Conservation (phyloP, 2,113 vertebrate genomes). For the Cololabis saira region DNA sequence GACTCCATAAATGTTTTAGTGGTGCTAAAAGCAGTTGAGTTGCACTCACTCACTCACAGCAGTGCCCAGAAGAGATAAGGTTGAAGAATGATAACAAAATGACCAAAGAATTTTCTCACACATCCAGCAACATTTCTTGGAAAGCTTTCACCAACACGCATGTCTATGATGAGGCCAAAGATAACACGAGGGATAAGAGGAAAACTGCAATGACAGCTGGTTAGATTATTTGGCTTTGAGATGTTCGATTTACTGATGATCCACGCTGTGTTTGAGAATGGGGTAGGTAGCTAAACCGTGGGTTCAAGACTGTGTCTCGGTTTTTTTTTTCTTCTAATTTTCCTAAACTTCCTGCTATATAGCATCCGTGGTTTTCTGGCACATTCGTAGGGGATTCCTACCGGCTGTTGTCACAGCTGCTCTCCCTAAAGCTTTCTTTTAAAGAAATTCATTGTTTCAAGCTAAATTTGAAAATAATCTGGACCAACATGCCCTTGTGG, state of each 20-base stretch:
- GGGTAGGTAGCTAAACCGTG: slow-evolving; percentile 27
- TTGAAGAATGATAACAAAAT: slow-evolving; percentile 34
- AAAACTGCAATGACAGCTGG: slow-evolving; percentile 38
- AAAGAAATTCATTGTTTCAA: slow-evolving; percentile 45
- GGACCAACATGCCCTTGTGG: background rate
- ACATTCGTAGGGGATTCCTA: slow-evolving; percentile 61
- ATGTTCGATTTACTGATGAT: slow-evolving; percentile 54
- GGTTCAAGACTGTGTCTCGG: slow-evolving; percentile 12
- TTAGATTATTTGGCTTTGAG: slow-evolving; percentile 53
- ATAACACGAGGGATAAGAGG: slow-evolving; percentile 55
- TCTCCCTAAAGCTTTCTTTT: slow-evolving; percentile 54
- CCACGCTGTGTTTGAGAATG: slow-evolving; percentile 42
- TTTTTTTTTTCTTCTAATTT: background rate
- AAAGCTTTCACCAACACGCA: slow-evolving; percentile 51
- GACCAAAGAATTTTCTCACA: slow-evolving; percentile 70
- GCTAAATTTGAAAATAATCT: slow-evolving; percentile 8
- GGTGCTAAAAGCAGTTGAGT: slow-evolving; percentile 45
- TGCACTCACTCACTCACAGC: slow-evolving; percentile 37
- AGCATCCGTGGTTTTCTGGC: slow-evolving; percentile 55
- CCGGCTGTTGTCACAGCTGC: slow-evolving; percentile 82
- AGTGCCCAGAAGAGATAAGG: slow-evolving; percentile 47
- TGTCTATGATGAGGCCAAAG: slow-evolving; percentile 55
- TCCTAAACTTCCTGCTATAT: slow-evolving; percentile 55
- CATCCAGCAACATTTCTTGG: slow-evolving; percentile 59
- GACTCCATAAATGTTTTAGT: slow-evolving; percentile 28